Evolutionary conservation across 2,797 vertebrate genomes (phyloP).

Genomic region (Vipera latastei): DNA sequence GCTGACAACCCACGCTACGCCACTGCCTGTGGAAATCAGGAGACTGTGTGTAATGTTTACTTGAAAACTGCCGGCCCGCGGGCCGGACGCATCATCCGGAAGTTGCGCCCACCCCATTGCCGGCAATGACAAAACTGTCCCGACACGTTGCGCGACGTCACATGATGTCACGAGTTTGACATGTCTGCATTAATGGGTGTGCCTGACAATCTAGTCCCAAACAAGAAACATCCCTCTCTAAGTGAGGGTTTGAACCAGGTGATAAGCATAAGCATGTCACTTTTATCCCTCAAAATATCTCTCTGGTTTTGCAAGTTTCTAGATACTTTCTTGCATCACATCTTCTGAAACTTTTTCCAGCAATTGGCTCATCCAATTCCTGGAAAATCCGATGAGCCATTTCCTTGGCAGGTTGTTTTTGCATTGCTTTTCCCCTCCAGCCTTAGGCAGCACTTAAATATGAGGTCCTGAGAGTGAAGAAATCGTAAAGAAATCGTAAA

Average conservation of each 20-base stretch:
- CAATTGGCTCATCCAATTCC: background rate
- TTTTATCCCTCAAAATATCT: background rate
- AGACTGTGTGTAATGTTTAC: background rate
- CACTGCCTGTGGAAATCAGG: background rate
- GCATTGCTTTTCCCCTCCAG: background rate
- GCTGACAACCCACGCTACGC: too few relatives aligned
- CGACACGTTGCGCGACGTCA: too few relatives aligned
- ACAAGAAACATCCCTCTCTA: background rate
- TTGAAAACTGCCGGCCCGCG: background rate
- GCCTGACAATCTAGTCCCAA: background rate
- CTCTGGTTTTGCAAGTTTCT: background rate
- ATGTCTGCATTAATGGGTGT: background rate
- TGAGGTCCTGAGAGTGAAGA: background rate
- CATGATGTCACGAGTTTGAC: too few relatives aligned
- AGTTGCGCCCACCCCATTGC: too few relatives aligned
- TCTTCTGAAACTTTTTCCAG: background rate
- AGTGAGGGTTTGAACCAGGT: background rate
- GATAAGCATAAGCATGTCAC: background rate
- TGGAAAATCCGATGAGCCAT: background rate
- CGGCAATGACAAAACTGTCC: too few relatives aligned
- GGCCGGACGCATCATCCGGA: too few relatives aligned
- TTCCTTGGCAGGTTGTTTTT: background rate
- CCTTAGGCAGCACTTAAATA: background rate
- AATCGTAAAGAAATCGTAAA: background rate
- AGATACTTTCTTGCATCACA: background rate